Percentiles rank a stretch among this genome's conserved stretches.
Evolutionary conservation across 2,797 vertebrate genomes (phyloP).

Genomic region (Onychomys leucogaster): DNA sequence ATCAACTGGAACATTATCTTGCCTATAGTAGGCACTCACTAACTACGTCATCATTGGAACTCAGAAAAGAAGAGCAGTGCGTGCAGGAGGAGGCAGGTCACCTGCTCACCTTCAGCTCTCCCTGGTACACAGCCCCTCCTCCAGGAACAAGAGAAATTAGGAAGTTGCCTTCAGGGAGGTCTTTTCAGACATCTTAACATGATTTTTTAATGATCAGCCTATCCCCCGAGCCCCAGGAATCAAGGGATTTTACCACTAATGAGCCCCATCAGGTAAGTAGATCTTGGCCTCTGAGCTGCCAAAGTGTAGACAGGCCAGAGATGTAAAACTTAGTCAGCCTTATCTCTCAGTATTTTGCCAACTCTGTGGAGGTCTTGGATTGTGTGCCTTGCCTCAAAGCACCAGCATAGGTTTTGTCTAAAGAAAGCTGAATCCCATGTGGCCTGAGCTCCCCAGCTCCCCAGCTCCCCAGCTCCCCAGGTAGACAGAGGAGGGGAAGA

Average conservation of each 20-base stretch:
- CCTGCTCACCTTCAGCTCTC: not conserved
- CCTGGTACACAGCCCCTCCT: not conserved
- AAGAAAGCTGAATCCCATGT: not conserved
- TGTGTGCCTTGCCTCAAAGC: conserved; percentile 41
- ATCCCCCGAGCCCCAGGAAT: not conserved
- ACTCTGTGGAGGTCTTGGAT: not conserved
- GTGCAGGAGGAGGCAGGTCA: fast-evolving
- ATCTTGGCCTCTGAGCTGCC: not conserved
- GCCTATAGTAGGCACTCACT: not conserved
- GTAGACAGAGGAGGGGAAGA: not conserved
- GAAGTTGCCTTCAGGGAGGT: not conserved
- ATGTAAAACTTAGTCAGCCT: not conserved
- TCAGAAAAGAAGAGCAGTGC: not conserved
- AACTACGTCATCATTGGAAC: not conserved
- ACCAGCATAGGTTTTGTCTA: not conserved
- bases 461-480: not conserved
- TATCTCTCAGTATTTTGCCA: not conserved
- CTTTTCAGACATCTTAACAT: conserved; percentile 14
- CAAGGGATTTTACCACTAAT: conserved; percentile 38
- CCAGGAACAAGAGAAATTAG: not conserved
- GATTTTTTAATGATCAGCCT: conserved; percentile 1
- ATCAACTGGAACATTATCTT: not conserved
- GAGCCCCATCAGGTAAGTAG: not conserved
- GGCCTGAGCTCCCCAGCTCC: too few relatives aligned
- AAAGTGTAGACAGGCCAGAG: not conserved